phyloP scores from a whole-genome alignment of 1,140 invertebrate species.

The Drosophila lacteicornis region DNA sequence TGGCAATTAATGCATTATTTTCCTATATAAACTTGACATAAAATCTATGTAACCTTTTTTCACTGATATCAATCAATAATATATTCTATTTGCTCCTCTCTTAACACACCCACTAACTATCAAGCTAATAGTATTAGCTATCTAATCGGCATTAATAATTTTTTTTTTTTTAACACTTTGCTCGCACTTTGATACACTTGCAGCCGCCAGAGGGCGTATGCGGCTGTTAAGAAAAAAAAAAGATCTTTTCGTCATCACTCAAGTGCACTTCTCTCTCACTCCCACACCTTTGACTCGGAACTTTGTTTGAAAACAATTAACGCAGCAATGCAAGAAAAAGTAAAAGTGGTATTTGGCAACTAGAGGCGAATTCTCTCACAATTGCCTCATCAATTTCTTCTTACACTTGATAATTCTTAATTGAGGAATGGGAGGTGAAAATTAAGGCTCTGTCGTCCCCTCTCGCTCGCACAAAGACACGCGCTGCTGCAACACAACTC shows the following conservation, averaged over 20 bases:
- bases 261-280: slow-evolving; percentile 16
- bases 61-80: too few relatives aligned
- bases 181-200: neutral
- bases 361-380: neutral
- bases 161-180: slow-evolving; percentile 15
- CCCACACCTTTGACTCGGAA: slow-evolving; percentile 8
- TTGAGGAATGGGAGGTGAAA: slow-evolving; percentile 22
- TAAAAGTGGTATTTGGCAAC: slow-evolving; percentile 37
- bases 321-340: slow-evolving; percentile 17
- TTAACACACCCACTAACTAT: neutral
- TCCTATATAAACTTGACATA: too few relatives aligned
- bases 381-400: slow-evolving; percentile 8
- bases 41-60: too few relatives aligned
- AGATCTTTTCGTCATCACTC: slow-evolving; percentile 12
- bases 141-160: slow-evolving; percentile 11
- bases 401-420: slow-evolving; percentile 42
- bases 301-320: slow-evolving; percentile 35
- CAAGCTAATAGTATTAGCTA: neutral
- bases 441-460: slow-evolving; percentile 2
- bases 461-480: slow-evolving; percentile 16
- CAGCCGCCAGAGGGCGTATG: slow-evolving; percentile 9
- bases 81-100: too few relatives aligned
- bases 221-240: neutral
- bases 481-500: slow-evolving; percentile 40
- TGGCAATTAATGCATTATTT: too few relatives aligned